Percentiles rank a stretch among this genome's conserved stretches.
Conservation (phyloP, 2,113 vertebrate genomes). For the Bubalus kerabau region DNA sequence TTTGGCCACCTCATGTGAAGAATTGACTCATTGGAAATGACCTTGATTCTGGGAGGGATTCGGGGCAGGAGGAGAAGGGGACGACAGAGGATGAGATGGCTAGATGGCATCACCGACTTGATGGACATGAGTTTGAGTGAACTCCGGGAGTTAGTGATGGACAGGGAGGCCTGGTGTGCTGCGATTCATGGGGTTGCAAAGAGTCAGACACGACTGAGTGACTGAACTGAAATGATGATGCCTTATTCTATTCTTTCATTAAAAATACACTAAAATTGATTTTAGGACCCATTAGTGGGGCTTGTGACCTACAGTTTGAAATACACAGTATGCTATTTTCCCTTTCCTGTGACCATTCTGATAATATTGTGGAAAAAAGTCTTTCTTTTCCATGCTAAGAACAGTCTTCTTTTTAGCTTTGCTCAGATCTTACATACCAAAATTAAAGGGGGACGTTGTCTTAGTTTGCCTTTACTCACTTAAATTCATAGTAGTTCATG, state of each 20-base stretch:
- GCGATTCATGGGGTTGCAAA: too few relatives aligned
- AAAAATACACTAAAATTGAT: neutral
- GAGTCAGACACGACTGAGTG: rapidly evolving
- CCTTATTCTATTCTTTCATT: neutral
- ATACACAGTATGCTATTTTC: neutral
- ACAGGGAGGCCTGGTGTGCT: too few relatives aligned
- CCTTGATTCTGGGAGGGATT: too few relatives aligned
- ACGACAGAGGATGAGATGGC: too few relatives aligned
- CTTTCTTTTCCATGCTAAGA: neutral
- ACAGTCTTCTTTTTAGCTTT: neutral
- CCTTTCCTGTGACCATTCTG: neutral
- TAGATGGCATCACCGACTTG: too few relatives aligned
- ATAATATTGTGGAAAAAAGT: neutral
- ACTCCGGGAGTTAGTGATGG: rapidly evolving
- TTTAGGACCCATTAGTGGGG: neutral
- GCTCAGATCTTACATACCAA: neutral
- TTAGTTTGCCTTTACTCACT: slow-evolving; percentile 32
- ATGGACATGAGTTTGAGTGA: too few relatives aligned
- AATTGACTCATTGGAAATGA: too few relatives aligned
- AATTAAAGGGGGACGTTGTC: neutral
- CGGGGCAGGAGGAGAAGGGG: too few relatives aligned
- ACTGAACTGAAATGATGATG: neutral
- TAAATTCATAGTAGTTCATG: neutral
- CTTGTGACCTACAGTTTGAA: neutral
- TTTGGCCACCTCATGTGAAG: too few relatives aligned